Evolutionary conservation across 2,888 invertebrate genomes (phyloP).

Genomic region (Idaea biselata): DNA sequence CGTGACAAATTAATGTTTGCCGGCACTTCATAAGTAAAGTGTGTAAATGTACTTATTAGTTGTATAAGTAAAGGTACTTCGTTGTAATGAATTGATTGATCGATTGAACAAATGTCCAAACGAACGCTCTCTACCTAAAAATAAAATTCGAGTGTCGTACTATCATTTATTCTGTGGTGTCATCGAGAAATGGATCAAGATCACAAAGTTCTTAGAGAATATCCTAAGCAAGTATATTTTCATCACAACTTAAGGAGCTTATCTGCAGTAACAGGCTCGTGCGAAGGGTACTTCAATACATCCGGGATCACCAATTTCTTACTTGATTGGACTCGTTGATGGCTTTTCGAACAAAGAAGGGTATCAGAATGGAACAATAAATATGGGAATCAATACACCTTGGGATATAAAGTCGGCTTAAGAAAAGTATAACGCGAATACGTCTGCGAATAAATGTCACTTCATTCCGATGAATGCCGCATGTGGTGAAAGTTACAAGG

Average conservation of each 20-base stretch:
- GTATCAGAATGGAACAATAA: conserved; percentile 34
- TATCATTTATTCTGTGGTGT: no score
- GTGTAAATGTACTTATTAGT: no score
- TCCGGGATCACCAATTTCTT: conserved; percentile 74
- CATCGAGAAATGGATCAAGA: no score
- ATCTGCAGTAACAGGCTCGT: conserved; percentile 58
- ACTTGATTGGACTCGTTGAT: conserved; percentile 74
- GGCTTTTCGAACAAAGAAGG: conserved; percentile 69
- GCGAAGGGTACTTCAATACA: conserved; percentile 44
- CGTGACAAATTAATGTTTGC: no score
- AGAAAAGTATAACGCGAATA: conserved; percentile 8
- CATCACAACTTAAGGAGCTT: conserved; percentile 62
- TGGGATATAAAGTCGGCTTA: conserved; percentile 13
- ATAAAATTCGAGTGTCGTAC: no score
- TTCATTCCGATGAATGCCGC: no score
- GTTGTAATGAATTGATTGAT: no score
- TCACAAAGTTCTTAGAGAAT: conserved; percentile 12
- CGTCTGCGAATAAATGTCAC: not conserved
- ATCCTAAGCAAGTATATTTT: conserved; percentile 40
- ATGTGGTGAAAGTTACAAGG: no score
- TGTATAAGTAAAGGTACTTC: no score
- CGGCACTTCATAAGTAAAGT: no score
- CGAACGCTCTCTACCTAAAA: no score
- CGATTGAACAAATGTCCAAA: no score
- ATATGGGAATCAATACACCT: conserved; percentile 22